phyloP scores from a whole-genome alignment of 1,140 invertebrate species.

The Schlechtendalia chinensis region DNA sequence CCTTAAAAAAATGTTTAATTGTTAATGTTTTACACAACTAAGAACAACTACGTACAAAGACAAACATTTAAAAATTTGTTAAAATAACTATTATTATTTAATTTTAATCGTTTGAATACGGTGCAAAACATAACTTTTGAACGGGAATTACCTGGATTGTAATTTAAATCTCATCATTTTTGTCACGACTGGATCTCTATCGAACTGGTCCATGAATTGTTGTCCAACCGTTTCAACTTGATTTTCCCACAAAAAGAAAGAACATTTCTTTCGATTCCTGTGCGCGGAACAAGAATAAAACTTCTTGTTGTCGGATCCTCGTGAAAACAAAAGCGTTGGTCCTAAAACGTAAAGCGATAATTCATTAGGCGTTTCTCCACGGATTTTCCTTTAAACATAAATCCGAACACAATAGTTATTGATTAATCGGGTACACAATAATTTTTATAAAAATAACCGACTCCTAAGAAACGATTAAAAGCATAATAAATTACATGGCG shows the following conservation, averaged over 20 bases:
- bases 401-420: too few relatives aligned
- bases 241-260: constrained; percentile 64
- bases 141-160: background rate
- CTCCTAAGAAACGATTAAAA: too few relatives aligned
- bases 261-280: constrained; percentile 71
- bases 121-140: background rate
- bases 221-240: constrained; percentile 54
- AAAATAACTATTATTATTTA: too few relatives aligned
- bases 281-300: constrained; percentile 80
- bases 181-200: constrained; percentile 21
- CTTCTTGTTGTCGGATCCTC: constrained; percentile 52
- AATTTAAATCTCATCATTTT: constrained; percentile 48
- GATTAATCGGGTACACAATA: too few relatives aligned
- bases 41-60: too few relatives aligned
- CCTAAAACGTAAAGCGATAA: constrained; percentile 24
- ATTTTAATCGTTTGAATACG: too few relatives aligned
- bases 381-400: background rate
- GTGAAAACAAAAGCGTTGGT: constrained; percentile 47
- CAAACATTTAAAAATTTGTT: too few relatives aligned
- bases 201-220: constrained; percentile 28
- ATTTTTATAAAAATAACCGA: too few relatives aligned
- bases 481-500: too few relatives aligned
- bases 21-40: too few relatives aligned
- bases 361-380: background rate
- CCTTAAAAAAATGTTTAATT: background rate